phyloP scores from a whole-genome alignment of 1,140 invertebrate genomes.

The Neuroterus valhalla region DNA sequence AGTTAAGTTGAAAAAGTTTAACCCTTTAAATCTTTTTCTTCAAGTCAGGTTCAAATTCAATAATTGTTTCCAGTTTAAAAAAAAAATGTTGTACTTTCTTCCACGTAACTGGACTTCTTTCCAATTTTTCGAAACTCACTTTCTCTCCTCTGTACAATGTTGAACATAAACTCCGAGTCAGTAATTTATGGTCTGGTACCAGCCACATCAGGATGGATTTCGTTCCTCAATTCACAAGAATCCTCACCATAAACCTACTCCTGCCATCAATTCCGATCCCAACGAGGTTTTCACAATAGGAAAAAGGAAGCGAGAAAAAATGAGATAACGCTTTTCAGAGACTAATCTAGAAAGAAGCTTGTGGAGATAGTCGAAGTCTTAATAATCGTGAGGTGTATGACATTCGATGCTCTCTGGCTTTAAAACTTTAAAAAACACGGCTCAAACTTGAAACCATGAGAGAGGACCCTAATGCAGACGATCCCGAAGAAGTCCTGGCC shows the following conservation, averaged over 20 bases:
- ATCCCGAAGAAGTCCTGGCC: constrained; percentile 35
- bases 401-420: constrained; percentile 41
- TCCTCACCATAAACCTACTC: constrained; percentile 2
- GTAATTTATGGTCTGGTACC: constrained; percentile 12
- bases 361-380: constrained; percentile 32
- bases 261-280: neutral
- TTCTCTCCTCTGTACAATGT: neutral
- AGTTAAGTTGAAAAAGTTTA: too few relatives aligned
- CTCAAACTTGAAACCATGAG: constrained; percentile 55
- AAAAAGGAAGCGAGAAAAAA: constrained; percentile 34
- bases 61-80: too few relatives aligned
- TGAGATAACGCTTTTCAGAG: constrained; percentile 42
- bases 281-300: neutral
- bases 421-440: too few relatives aligned
- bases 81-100: too few relatives aligned
- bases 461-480: constrained; percentile 63
- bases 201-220: neutral
- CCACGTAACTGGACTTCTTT: too few relatives aligned
- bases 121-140: too few relatives aligned
- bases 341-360: constrained; percentile 24
- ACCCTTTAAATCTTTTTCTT: too few relatives aligned
- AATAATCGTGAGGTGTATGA: constrained; percentile 46
- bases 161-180: neutral
- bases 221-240: neutral
- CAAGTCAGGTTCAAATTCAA: too few relatives aligned